Evolutionary conservation across 2,113 vertebrate genomes (phyloP), one percentile per base, ranked within the genome.

Genomic region (Zosterops lateralis): DNA sequence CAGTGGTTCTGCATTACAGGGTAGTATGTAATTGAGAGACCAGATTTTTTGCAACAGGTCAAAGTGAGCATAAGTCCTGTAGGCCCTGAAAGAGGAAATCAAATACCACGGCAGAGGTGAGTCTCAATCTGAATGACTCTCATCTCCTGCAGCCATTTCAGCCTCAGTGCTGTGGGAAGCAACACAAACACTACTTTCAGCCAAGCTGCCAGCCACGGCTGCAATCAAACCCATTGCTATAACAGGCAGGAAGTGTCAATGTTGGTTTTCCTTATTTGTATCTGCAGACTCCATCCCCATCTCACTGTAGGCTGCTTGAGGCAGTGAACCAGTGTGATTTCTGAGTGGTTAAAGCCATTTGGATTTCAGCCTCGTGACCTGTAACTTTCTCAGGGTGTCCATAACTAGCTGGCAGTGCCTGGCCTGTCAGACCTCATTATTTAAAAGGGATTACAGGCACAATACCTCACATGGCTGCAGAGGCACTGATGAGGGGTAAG

Each of bases 191-290:
- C 10, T 70, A 11, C 12, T 72, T 82, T 81, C 70, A 75, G 56
- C 38, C 1, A 2, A 87, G 32, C 17, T 74, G 36, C 47, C 64
- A 61, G 22, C 17, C 36, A 25, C 0, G 0, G 10, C 47, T 40
- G 10, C 10, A 8, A 13, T 64, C 68, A 74, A 83, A 40, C 2
- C 18, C 34, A 5, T 31, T 44, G 40, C 60, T 77, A 5, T 21
- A 64, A 74, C 7, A 53, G 42, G 29, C 53, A 74, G 61, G 48
- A 79, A 67, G 12, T 12, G 16, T 58, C 74, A 17, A 21, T 11
- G 32, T 54, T 61, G 54, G 11, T 17, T 45, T 45, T 45, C 45
- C 45, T 48, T 80, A 31, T 56, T 65, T 95, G 86, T 54, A 11
- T 81, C 50, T 66, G 32, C 34, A n/a, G 50, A 36, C 57, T 68